Base-by-base conservation (phyloP, 2,797 vertebrate genomes). In the Phoxinus dragarum region DNA sequence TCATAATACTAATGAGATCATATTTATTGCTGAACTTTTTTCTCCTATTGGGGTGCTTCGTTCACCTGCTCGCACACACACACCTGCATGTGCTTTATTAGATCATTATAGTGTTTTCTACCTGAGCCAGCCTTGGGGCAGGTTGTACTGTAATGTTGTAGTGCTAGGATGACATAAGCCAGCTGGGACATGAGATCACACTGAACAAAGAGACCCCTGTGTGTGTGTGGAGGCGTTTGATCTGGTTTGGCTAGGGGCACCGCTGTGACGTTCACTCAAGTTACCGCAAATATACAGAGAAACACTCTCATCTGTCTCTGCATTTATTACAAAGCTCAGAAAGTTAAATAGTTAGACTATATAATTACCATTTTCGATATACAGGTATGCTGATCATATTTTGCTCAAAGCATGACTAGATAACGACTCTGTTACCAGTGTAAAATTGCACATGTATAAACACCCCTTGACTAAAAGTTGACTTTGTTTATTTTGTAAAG, bases 151-250 rank as follows among this genome's bases (percentile, higher is more conserved):
- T 90, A 88, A 81, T 84, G 82, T 34, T 52, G 44, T 82, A 82
- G 68, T 49, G 12, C 64, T 56, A 72, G 80, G 76, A 86, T 80
- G 86, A 88, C 85, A 86, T 64, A 83, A 87, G 82, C 81, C 91
- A 89, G 88, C 90, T 90, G 89, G 86, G 88, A 84, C 52, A 84
- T 87, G 85, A 91, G 81, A 80, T 88, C 89, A 86, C 44, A 84
- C 69, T 73, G 68, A 89, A 92, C 90, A 91, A 90, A 82, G 88
- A 82, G 73, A 84, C 69, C 38, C 40, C 89, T 89, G 81, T 82
- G 66, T 31, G 44, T 75, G 47, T 40, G 38, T 84, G 54, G 36
- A 47, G 67, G 56, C 40, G 77, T 79, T 75, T 84, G 84, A 80
- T 87, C 82, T 75, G 74, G 81, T 80, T 71, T 75, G 71, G 85